Percentiles rank a stretch among this genome's conserved stretches.
Conservation (phyloP, 2,113 vertebrate genomes). For the Garra rufa region DNA sequence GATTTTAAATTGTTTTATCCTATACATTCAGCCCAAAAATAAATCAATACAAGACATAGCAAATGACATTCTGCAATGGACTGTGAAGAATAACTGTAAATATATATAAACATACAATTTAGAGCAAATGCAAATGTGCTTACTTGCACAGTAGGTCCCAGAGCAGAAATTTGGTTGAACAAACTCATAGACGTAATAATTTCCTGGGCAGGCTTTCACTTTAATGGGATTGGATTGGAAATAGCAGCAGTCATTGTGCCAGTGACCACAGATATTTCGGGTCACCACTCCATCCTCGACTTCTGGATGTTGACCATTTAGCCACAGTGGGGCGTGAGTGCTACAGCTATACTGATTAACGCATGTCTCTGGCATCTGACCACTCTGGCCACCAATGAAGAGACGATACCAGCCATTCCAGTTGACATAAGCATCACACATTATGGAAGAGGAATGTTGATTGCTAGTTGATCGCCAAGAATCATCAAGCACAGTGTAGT, state of each 20-base stretch:
- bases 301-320: slow-evolving; percentile 31
- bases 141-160: slow-evolving; percentile 50
- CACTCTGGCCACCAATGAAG: background rate
- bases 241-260: background rate
- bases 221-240: slow-evolving; percentile 16
- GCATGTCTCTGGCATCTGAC: slow-evolving; percentile 32
- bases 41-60: background rate
- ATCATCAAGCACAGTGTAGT: slow-evolving; percentile 27
- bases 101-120: background rate
- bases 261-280: slow-evolving; percentile 16
- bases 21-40: background rate
- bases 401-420: slow-evolving; percentile 49
- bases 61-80: background rate
- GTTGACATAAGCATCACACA: slow-evolving; percentile 14
- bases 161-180: slow-evolving; percentile 1
- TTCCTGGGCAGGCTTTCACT: slow-evolving; percentile 34
- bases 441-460: background rate
- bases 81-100: too few relatives aligned
- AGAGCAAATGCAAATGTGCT: background rate
- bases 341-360: slow-evolving; percentile 22
- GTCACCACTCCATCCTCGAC: slow-evolving; percentile 20
- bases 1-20: background rate
- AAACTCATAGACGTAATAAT: slow-evolving; percentile 37
- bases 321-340: slow-evolving; percentile 44
- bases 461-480: slow-evolving; percentile 27